Conservation (phyloP, 2,888 invertebrate species). For the Tridacna gigas region DNA sequence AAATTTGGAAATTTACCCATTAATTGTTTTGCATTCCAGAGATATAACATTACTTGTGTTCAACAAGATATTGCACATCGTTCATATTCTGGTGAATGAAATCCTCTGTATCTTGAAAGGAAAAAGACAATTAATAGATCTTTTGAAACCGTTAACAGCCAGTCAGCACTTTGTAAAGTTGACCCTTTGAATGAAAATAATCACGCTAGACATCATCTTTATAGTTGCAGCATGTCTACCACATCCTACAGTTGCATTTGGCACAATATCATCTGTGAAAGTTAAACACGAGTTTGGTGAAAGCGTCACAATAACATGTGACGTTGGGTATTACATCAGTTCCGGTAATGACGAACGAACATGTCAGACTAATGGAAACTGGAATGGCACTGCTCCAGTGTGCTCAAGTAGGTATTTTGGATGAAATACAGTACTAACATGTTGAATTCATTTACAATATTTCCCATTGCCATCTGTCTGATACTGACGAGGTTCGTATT, state of each 20-base stretch:
- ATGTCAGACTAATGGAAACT: constrained; percentile 35
- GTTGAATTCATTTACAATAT: background rate
- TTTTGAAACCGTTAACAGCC: background rate
- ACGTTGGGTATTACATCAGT: constrained; percentile 38
- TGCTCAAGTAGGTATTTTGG: constrained; percentile 36
- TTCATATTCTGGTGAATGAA: too few species aligned
- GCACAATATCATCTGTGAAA: constrained; percentile 10
- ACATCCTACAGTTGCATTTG: background rate
- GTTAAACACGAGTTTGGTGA: background rate
- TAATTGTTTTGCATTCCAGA: too few species aligned
- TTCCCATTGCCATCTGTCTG: too few species aligned
- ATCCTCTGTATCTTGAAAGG: too few species aligned
- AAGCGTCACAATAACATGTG: constrained; percentile 14
- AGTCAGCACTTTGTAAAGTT: background rate
- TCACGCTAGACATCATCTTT: background rate
- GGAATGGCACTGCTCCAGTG: constrained; percentile 41
- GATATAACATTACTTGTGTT: too few species aligned
- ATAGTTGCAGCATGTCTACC: constrained; percentile 34
- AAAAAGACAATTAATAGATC: too few species aligned
- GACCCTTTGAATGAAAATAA: too few species aligned
- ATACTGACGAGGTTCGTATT: too few species aligned
- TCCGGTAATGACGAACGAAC: constrained; percentile 26
- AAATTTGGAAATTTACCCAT: too few species aligned
- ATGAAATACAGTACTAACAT: background rate
- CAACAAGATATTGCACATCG: too few species aligned